phyloP scores from a whole-genome alignment of 1,140 invertebrate genomes.

The Lethocerus indicus region DNA sequence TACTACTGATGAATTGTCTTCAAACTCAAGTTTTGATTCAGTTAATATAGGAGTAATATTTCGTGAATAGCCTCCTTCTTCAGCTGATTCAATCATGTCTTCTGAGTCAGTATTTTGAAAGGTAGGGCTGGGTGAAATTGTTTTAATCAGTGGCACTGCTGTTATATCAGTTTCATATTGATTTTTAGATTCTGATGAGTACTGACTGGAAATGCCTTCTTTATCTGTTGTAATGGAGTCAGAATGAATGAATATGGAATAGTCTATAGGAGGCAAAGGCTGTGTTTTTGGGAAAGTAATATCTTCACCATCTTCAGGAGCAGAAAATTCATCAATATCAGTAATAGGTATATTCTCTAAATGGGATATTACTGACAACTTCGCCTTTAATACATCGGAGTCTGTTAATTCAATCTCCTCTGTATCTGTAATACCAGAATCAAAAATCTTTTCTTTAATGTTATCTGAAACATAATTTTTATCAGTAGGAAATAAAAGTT shows the following conservation, averaged over 20 bases:
- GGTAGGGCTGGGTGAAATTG: constrained; percentile 14
- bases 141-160: constrained; percentile 12
- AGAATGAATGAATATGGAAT: constrained; percentile 17
- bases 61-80: constrained; percentile 17
- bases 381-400: constrained; percentile 19
- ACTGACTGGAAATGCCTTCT: constrained; percentile 20
- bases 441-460: constrained; percentile 5
- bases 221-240: constrained; percentile 18
- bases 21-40: constrained; percentile 17
- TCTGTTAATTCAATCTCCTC: constrained; percentile 34
- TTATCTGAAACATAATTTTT: no score
- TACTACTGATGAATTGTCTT: constrained; percentile 24
- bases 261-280: constrained; percentile 20
- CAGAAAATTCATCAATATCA: constrained; percentile 20
- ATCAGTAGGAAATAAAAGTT: constrained; percentile 5
- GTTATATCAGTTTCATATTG: constrained; percentile 5
- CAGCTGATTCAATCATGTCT: constrained; percentile 30
- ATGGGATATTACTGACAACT: neutral
- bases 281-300: constrained; percentile 14
- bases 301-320: constrained; percentile 21
- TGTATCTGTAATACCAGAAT: constrained; percentile 25
- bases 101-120: constrained; percentile 29
- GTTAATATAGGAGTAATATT: constrained; percentile 18
- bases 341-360: constrained; percentile 10
- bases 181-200: constrained; percentile 16